Evolutionary conservation across 2,797 vertebrate genomes (phyloP), one percentile per base, ranked within the genome.

Genomic region (Squalus acanthias): DNA sequence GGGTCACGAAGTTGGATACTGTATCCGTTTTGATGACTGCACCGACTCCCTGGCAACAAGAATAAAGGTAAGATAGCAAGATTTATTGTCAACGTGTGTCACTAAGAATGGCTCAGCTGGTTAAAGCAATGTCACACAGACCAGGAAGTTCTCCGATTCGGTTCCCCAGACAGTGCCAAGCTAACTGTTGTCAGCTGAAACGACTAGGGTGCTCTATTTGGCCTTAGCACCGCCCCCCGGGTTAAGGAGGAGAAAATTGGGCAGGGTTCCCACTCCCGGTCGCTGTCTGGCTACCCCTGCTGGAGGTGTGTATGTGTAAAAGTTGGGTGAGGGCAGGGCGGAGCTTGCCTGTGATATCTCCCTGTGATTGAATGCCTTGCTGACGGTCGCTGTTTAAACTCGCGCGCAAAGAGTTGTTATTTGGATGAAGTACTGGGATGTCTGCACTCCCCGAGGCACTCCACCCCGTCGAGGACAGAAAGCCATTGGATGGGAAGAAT

Each of bases 1-100:
- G 96, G 99, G 99, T 26, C 99, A 99, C 0, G 99, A 99, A 97
- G 99, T 99, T 97, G 99, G 99, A 96, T 99, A 99, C 96, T 99
- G 99, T 96, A 99, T 99, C 97, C 98, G 99, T 15, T 99, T 99
- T 96, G 99, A 99, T 2, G 99, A 99, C 98, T 99, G 99, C 97
- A 99, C 99, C 0, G 98, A 99, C 97, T 98, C 98, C 0, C 98
- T 99, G 9, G 98, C 99, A 93, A 99, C 99, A 0, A 98, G 99
- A 96, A 99, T 99, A 97, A 99, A 99, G 99, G 99, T 99, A 97
- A 39, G 29, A 26, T 26, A 57, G 70, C 67, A 13, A 8, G 13
- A 88, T 67, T 12, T 63, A 4, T 33, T 74, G 69, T 39, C 5
- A 13, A 24, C 50, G 17, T 8, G 20, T 33, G 65, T 88, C 17